Conservation (phyloP, 2,797 vertebrate species). For the Macropus fuliginosus region DNA sequence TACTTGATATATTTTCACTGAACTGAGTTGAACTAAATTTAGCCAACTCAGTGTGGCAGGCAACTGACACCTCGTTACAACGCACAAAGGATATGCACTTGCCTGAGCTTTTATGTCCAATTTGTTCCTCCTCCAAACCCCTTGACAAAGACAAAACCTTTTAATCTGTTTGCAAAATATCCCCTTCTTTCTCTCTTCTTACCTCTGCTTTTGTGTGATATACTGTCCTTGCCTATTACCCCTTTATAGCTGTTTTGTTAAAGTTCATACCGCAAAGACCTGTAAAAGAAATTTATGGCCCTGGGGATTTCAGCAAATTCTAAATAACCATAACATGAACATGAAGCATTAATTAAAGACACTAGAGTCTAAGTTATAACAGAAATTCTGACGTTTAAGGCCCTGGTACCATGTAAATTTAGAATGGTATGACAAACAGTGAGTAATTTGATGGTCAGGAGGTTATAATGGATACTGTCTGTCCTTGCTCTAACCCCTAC, state of each 20-base stretch:
- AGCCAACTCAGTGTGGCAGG: slow-evolving; percentile 26
- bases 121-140: slow-evolving; percentile 69
- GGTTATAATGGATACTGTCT: slow-evolving; percentile 83
- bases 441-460: slow-evolving; percentile 85
- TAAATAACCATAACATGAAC: slow-evolving; percentile 87
- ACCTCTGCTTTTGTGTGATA: slow-evolving; percentile 76
- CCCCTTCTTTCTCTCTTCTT: slow-evolving; percentile 74
- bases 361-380: slow-evolving; percentile 83
- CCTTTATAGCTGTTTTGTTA: slow-evolving; percentile 87
- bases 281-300: slow-evolving; percentile 86
- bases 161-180: slow-evolving; percentile 83
- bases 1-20: slow-evolving; percentile 4
- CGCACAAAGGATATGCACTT: slow-evolving; percentile 33
- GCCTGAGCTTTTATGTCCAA: slow-evolving; percentile 52
- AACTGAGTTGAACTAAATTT: slow-evolving; percentile 31
- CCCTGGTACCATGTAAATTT: slow-evolving; percentile 83
- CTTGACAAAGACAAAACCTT: slow-evolving; percentile 77
- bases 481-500: slow-evolving; percentile 84
- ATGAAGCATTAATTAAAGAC: slow-evolving; percentile 88
- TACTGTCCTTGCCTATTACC: slow-evolving; percentile 84
- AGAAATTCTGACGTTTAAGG: slow-evolving; percentile 85
- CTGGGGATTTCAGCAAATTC: slow-evolving; percentile 85
- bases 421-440: slow-evolving; percentile 84
- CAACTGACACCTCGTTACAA: slow-evolving; percentile 46
- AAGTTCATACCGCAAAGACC: slow-evolving; percentile 87